Evolutionary conservation across 2,113 vertebrate species (phyloP).

Genomic region (Paramormyrops kingsleyae): DNA sequence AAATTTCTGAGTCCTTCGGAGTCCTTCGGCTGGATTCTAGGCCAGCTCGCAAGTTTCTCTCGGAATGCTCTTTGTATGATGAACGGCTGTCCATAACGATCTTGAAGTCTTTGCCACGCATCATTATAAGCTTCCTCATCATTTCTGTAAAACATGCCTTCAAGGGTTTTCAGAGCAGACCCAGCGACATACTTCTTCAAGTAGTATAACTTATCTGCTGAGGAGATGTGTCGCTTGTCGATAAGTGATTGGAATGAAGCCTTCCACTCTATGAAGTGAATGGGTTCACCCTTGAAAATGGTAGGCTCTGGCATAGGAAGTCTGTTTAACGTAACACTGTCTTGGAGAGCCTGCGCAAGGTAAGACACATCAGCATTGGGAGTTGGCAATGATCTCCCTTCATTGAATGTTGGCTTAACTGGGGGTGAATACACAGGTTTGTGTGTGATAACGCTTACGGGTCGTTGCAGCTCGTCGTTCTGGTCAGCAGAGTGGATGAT

Average conservation of each 20-base stretch:
- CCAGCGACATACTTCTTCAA: no score
- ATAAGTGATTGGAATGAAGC: not conserved
- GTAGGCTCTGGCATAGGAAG: not conserved
- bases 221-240: no score
- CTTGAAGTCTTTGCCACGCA: slow-evolving; percentile 2
- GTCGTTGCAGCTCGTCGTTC: not conserved
- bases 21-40: not conserved
- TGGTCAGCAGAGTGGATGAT: not conserved
- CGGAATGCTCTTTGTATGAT: not conserved
- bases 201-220: no score
- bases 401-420: no score
- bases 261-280: not conserved
- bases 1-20: no score
- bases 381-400: no score
- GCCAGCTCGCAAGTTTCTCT: not conserved
- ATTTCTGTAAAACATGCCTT: not conserved
- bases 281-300: not conserved
- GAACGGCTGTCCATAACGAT: slow-evolving; percentile 7
- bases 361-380: not conserved
- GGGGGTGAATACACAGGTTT: not conserved
- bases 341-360: not conserved
- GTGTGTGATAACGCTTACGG: not conserved
- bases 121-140: slow-evolving; percentile 20
- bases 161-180: no score
- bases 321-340: not conserved